Evolutionary conservation across 2,888 invertebrate species (phyloP).

Genomic region (Thumatha senex): DNA sequence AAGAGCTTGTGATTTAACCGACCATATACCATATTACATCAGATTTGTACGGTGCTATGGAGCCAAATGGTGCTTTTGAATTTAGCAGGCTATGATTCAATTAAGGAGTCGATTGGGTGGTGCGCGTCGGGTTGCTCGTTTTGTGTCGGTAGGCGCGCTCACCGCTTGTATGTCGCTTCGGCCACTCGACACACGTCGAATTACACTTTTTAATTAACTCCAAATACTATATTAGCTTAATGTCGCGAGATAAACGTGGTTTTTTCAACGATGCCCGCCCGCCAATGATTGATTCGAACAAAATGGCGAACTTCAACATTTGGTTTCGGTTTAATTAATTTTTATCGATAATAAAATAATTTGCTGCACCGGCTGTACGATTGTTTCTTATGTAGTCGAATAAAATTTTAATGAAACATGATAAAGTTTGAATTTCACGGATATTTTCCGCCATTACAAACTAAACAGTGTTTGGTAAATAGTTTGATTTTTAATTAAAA

Average conservation of each 20-base stretch:
- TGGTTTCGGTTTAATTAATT: conserved; percentile 47
- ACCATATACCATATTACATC: conserved; percentile 64
- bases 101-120: conserved; percentile 71
- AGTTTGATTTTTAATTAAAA: conserved; percentile 80
- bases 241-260: conserved; percentile 64
- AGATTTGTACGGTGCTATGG: conserved; percentile 51
- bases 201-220: conserved; percentile 79
- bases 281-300: conserved; percentile 54
- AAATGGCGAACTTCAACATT: conserved; percentile 46
- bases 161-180: conserved; percentile 48
- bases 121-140: conserved; percentile 56
- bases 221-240: conserved; percentile 83
- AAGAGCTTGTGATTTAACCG: conserved; percentile 71
- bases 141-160: conserved; percentile 51
- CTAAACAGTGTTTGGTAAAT: conserved; percentile 80
- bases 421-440: conserved; percentile 78
- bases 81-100: conserved; percentile 73
- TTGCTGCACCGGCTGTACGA: conserved; percentile 37
- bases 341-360: conserved; percentile 64
- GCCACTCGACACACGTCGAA: conserved; percentile 30
- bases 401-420: conserved; percentile 70
- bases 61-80: conserved; percentile 56
- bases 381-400: conserved; percentile 51
- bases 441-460: conserved; percentile 76
- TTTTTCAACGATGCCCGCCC: conserved; percentile 58